Evolutionary conservation across 2,113 vertebrate genomes (phyloP).

Genomic region (Mustela nigripes): DNA sequence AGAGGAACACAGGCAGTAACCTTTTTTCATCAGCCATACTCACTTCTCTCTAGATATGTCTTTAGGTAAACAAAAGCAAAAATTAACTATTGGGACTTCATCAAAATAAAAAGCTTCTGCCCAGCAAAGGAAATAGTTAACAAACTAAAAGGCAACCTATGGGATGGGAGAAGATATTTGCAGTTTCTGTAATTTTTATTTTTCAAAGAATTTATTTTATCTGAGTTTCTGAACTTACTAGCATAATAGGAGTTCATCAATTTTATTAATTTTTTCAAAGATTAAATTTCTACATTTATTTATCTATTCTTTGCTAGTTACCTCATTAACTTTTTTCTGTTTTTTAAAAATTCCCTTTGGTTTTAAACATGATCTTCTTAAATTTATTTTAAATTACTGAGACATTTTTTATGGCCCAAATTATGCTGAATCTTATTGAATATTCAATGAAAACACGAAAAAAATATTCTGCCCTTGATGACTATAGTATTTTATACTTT

Average conservation of each 20-base stretch:
- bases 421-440: not conserved
- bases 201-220: not conserved
- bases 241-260: not conserved
- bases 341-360: not conserved
- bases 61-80: not conserved
- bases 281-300: not conserved
- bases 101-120: not conserved
- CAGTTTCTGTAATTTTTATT: not conserved
- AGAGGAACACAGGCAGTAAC: not conserved
- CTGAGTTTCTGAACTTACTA: not conserved
- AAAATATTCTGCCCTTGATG: not conserved
- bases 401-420: not conserved
- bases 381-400: conserved; percentile 1
- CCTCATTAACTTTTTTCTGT: not conserved
- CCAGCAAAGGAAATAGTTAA: not conserved
- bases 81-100: not conserved
- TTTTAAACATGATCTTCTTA: not conserved
- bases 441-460: not conserved
- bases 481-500: not conserved
- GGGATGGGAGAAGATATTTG: not conserved
- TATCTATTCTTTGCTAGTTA: not conserved
- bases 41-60: not conserved
- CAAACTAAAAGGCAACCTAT: not conserved
- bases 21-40: not conserved
- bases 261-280: not conserved